Base-by-base conservation (phyloP, 2,797 vertebrate species). In the Spea hammondii region DNA sequence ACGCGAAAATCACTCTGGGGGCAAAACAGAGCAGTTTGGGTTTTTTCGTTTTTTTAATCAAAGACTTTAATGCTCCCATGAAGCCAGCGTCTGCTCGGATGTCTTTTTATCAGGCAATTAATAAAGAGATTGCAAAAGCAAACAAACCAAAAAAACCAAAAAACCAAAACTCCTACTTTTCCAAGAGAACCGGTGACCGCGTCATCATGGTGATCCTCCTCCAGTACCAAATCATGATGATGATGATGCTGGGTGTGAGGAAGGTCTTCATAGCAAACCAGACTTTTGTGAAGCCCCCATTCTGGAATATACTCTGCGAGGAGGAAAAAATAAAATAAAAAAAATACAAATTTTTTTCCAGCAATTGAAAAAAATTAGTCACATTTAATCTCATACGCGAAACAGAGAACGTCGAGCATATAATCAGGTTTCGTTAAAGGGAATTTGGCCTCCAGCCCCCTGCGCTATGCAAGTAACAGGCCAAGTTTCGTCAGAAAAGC, bases 261-360 rank as follows among this genome's bases (percentile, higher is more conserved):
- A 99, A 97, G 4, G 97, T 99, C 92, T 99, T 99, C 97, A 99
- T 98, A 83, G 96, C 96, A 84, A 99, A 99, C 97, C 97, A 99
- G 53, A 99, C 97, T 74, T 97, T 94, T 6, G 97, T 99, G 86
- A 99, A 99, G 72, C 97, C 97, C 59, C 97, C 97, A 0, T 99
- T 99, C 80, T 99, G 97, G 83, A 98, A 97, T 85, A 99, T 99
- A 74, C 93, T 87, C 97, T 99, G 8, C 10, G 83, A 48, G 62
- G 51, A 60, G 0, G 78, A 70, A 17, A n/a, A 12, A 48, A 1
- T 47, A 32, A 77, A 6, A 54, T 13, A 50, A n/a, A 17, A 17
- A 17, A 1, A 17, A 17, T 1, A 17, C 17, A n/a, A n/a, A n/a
- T n/a, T n/a, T 17, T 17, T 17, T 17, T 17, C 1, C 17, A 17